phyloP scores from a whole-genome alignment of 2,797 vertebrate species.

The Phrynocephalus guinanensis region DNA sequence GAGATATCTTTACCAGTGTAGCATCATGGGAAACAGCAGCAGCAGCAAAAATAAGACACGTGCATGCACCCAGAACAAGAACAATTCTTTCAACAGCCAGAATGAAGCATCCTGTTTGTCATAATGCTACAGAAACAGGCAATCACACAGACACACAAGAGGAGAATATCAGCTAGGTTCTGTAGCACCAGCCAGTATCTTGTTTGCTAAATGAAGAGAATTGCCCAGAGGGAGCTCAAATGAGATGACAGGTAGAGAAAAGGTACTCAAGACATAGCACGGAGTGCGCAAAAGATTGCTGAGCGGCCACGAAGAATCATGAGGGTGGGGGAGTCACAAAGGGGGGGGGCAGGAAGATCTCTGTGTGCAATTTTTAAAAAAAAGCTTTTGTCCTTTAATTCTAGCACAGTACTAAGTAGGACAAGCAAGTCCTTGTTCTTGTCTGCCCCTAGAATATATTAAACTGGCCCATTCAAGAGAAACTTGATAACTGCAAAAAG shows the following conservation, averaged over 20 bases:
- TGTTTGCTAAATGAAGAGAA: no score
- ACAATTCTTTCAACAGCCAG: background rate
- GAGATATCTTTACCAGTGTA: background rate
- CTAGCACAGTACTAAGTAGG: background rate
- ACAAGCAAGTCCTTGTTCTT: background rate
- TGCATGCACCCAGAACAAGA: background rate
- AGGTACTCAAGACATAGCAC: background rate
- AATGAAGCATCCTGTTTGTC: background rate
- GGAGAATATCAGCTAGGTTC: accelerated
- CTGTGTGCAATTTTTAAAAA: background rate
- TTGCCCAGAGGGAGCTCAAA: no score
- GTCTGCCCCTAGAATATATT: background rate
- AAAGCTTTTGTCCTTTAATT: background rate
- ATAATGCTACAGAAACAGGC: background rate
- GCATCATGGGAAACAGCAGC: background rate
- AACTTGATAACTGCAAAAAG: conserved; percentile 56
- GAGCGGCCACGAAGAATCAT: background rate
- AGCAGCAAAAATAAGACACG: no score
- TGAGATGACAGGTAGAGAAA: no score
- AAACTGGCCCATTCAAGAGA: conserved; percentile 56
- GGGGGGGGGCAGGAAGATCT: background rate
- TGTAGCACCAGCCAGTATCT: background rate
- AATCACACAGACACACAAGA: no score
- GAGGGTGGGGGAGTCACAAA: no score
- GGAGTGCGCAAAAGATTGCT: background rate